Percentiles rank a stretch among this genome's conserved stretches.
phyloP scores from a whole-genome alignment of 2,797 vertebrate genomes.

The Prunella strophiata region DNA sequence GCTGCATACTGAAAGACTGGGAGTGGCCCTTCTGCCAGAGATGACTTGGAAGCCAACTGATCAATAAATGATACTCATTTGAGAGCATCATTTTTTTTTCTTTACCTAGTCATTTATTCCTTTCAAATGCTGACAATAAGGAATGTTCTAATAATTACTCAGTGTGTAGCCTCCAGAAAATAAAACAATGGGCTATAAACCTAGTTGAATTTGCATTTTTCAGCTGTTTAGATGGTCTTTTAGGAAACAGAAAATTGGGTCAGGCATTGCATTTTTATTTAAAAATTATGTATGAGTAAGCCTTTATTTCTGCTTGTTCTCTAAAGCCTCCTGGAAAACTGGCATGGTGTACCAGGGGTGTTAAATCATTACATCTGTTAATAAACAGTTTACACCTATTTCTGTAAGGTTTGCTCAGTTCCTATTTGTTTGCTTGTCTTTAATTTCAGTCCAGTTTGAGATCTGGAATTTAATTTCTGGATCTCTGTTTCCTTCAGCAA shows the following conservation, averaged over 20 bases:
- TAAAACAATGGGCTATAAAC: not conserved
- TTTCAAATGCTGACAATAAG: not conserved
- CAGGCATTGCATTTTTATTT: slow-evolving; percentile 5
- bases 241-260: not conserved
- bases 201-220: not conserved
- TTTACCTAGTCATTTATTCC: not conserved
- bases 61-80: not conserved
- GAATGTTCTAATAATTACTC: not conserved
- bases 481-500: not conserved
- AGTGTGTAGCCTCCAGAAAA: not conserved
- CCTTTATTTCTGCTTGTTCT: not conserved
- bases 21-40: not conserved
- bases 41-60: not conserved
- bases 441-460: not conserved
- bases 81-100: no score
- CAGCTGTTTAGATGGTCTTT: not conserved
- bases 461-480: not conserved
- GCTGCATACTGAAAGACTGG: not conserved
- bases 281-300: not conserved
- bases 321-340: slow-evolving; percentile 20
- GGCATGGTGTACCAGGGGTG: not conserved
- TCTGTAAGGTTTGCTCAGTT: not conserved
- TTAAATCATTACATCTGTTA: slow-evolving; percentile 10
- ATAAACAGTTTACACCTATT: not conserved
- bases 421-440: not conserved